Base-by-base conservation (phyloP, 2,113 vertebrate genomes). In the Daphoenositta chrysoptera region DNA sequence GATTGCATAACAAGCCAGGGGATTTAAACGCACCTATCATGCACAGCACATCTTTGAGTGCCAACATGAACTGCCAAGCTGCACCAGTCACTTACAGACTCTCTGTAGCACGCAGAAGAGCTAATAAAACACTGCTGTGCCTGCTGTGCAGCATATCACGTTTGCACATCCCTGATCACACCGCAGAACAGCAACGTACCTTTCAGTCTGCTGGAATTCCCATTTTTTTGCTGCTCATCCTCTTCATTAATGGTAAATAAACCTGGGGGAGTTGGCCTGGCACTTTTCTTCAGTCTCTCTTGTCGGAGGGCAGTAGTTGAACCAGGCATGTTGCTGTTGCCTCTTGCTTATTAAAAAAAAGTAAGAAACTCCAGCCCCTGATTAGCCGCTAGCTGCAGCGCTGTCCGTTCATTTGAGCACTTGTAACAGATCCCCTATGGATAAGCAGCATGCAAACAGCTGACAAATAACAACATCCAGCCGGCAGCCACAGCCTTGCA, bases 231-330 rank as follows among this genome's bases (percentile, higher is more conserved):
- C 96, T 98, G 99, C 92, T 99, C 99, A 77, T 99, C 99, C 96
- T 99, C 99, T 98, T 99, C 99, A 16, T 98, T 98, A 97, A 99
- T 99, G 96, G 99, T 99, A 97, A 99, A 99, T 76, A 99, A 98
- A 70, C 98, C 97, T 37, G 98, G 98, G 73, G 98, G 97, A 93
- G 96, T 93, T 56, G 98, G 97, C 91, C 98, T 98, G 95, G 98
- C 96, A 95, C 97, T 97, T 93, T 98, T 99, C 97, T 98, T 98
- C 97, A 98, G 88, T 71, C 98, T 98, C 95, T 98, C 98, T 93
- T 98, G 98, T 88, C 98, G 97, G 90, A 96, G 84, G 83, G 96
- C 92, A 95, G 94, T 89, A 96, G 91, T 89, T 23, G 96, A 97
- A 92, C 98, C 97, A 75, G 93, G 97, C 98, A 98, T 98, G 92